Evolutionary conservation across 64 coral and sea anemone genomes (phyloP), one percentile per base, ranked within the genome.

Genomic region (Pocillopora damicornis): DNA sequence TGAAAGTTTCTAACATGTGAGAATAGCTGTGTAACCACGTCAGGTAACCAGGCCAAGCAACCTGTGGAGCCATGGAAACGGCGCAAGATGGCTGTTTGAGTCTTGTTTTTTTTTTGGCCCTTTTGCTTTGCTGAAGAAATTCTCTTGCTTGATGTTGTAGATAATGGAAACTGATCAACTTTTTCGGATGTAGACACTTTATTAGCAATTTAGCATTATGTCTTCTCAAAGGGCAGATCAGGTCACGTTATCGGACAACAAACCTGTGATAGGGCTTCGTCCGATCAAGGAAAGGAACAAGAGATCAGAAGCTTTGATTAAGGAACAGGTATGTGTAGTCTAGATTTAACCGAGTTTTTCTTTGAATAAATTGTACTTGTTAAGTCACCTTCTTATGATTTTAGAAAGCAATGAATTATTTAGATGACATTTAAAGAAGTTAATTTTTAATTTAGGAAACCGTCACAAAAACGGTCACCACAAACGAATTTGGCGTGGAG

Each of bases 251-350:
- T 71, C 77, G 7, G 68, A 62, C 68, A 80, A 76, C 1, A 82
- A 13, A 23, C 93, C 74, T 56, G 82, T 75, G 74, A 77, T 89
- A 7, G 80, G 34, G 13, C 61, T 86, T 68, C 60, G 37, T 61
- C 68, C 78, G 1, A 60, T 90, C 56, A 73, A 73, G 38, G 79
- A 61, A 80, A 65, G 58, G 86, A 76, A 76, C 57, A 96, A 96
- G 83, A 75, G 88, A 88, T 90, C 94, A 65, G 88, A 93, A 59
- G 88, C 91, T 61, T 61, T 96, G 72, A 87, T 96, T 58, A 83
- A 96, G 20, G 94, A 96, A 80, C 94, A 96, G 91, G 94, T 96
- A 72, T 22, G 11, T 18, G 10, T 15, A 15, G 37, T 86, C 13
- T 61, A 42, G 26, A 13, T 37, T 20, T 14, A n/a, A 37, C 10